phyloP scores from a whole-genome alignment of 2,113 vertebrate genomes.

The Gymnocephalus cernua region DNA sequence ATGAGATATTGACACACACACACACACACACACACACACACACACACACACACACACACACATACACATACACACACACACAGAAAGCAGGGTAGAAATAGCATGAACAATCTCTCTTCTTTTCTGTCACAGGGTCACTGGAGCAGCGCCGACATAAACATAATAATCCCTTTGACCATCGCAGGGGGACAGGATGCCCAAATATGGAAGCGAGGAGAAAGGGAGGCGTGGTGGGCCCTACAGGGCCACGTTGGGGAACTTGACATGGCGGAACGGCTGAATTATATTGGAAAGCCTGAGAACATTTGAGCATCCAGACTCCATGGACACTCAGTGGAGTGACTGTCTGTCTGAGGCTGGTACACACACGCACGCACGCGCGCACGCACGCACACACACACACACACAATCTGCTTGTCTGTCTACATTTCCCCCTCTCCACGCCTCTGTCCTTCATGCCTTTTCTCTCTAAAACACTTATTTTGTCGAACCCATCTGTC shows the following conservation, averaged over 20 bases:
- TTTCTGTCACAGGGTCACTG: conserved; percentile 65
- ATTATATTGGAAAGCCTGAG: conserved; percentile 77
- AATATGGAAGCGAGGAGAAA: conserved; percentile 80
- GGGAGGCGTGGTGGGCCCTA: conserved; percentile 68
- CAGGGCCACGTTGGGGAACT: conserved; percentile 63
- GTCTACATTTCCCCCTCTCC: conserved; percentile 45
- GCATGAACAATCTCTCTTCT: conserved; percentile 62
- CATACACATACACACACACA: conserved; percentile 31
- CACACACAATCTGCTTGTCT: conserved; percentile 36
- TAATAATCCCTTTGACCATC: conserved; percentile 75
- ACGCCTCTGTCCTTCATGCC: conserved; percentile 64
- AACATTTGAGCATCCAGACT: conserved; percentile 71
- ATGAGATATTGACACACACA: no score
- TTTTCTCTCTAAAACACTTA: conserved; percentile 51
- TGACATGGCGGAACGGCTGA: conserved; percentile 76
- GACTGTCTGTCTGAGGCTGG: conserved; percentile 63
- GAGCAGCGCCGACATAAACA: conserved; percentile 76
- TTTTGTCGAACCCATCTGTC: conserved; percentile 67
- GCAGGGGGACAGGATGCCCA: conserved; percentile 71
- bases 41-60: conserved; percentile 26
- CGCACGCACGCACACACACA: conserved; percentile 10
- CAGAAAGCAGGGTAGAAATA: conserved; percentile 44
- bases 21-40: neutral
- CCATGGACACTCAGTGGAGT: conserved; percentile 46
- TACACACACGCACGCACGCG: conserved; percentile 20